Conservation (phyloP, 2,113 vertebrate species). For the Zeus faber region DNA sequence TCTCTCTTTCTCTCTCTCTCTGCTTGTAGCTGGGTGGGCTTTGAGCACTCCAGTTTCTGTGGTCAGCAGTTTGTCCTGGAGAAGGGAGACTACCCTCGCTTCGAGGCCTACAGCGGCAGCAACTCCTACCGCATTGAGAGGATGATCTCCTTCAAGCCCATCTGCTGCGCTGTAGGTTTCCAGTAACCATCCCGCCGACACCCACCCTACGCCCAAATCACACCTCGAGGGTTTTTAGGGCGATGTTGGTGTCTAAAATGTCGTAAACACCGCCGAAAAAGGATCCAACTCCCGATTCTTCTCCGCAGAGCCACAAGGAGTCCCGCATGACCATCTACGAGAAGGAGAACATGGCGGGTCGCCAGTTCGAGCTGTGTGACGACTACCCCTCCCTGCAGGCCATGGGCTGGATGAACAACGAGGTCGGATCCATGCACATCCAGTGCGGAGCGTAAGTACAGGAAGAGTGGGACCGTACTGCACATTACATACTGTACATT, state of each 20-base stretch:
- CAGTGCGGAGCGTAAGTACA: conserved; percentile 87
- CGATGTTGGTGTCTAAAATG: background rate
- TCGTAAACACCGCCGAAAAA: background rate
- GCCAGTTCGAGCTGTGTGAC: conserved; percentile 87
- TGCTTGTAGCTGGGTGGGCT: conserved; percentile 87
- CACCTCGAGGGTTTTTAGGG: background rate
- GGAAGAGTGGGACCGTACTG: too few relatives aligned
- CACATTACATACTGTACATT: too few relatives aligned
- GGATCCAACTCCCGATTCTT: background rate
- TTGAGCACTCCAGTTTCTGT: conserved; percentile 92
- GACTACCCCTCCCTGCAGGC: conserved; percentile 96
- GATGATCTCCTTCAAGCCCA: conserved; percentile 95
- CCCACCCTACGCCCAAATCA: background rate
- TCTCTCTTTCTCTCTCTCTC: background rate
- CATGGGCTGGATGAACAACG: conserved; percentile 95
- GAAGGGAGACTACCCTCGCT: conserved; percentile 94
- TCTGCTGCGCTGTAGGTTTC: conserved; percentile 89
- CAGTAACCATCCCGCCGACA: background rate
- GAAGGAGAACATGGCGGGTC: conserved; percentile 90
- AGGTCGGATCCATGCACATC: conserved; percentile 93
- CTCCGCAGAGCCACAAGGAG: conserved; percentile 88
- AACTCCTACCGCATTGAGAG: conserved; percentile 94
- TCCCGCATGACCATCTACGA: conserved; percentile 90
- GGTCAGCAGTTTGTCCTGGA: conserved; percentile 97
- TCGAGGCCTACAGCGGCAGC: conserved; percentile 95